Evolutionary conservation across 1,140 invertebrate genomes (phyloP).

Genomic region (Papilio polyxenes): DNA sequence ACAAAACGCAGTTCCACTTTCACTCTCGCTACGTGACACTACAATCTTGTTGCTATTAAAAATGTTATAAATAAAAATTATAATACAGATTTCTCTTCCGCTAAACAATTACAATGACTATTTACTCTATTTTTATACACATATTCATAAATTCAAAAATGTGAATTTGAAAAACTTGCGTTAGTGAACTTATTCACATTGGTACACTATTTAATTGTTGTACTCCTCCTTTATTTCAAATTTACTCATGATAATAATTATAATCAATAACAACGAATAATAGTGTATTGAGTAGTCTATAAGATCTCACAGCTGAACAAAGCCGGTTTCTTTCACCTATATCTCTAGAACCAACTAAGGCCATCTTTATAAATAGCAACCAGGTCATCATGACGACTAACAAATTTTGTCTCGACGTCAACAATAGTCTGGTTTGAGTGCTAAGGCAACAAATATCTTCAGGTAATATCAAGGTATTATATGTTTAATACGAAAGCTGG

Average conservation of each 20-base stretch:
- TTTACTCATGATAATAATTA: not conserved
- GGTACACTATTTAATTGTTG: too few species aligned
- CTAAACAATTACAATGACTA: not conserved
- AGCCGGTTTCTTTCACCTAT: not conserved
- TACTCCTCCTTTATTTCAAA: not conserved
- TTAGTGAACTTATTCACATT: too few species aligned
- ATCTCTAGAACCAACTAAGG: not conserved
- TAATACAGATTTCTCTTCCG: not conserved
- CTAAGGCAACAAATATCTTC: constrained; percentile 7
- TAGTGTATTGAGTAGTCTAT: not conserved
- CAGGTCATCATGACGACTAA: constrained; percentile 7
- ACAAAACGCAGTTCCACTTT: constrained; percentile 77
- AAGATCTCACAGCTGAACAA: not conserved
- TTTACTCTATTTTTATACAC: not conserved
- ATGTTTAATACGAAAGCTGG: constrained; percentile 41
- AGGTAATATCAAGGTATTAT: not conserved
- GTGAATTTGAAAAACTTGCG: not conserved
- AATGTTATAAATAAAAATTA: constrained; percentile 12
- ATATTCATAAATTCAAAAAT: not conserved
- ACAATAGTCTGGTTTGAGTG: not conserved
- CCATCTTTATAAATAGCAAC: constrained; percentile 19
- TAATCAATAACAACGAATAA: not conserved
- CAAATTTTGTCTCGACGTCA: constrained; percentile 31
- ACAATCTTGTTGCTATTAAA: constrained; percentile 54
- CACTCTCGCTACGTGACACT: constrained; percentile 72